Base-by-base conservation (phyloP, 2,797 vertebrate species). In the Acestrorhynchus altus region DNA sequence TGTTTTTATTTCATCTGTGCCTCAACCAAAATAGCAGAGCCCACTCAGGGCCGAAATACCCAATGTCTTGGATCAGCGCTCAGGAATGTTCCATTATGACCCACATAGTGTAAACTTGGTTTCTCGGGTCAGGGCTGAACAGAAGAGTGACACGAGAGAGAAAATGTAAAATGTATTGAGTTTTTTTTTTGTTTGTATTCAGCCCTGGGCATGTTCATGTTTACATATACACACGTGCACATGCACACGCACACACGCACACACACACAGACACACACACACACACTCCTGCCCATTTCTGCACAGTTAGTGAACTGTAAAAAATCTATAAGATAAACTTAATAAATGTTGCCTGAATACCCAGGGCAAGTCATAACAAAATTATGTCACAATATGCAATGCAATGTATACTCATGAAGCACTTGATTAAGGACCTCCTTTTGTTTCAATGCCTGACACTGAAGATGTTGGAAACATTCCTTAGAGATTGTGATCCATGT, bases 1-100 rank as follows among this genome's bases (percentile, higher is more conserved):
- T 68, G 65, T 69, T 79, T 54, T 57, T 61, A 44, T 66, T 74
- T 52, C 47, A 13, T 61, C n/a, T 26, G 7, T 74, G 61, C 46
- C 39, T 22, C 35, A 16, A 80, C 8, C 24, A 54, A 64, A 51
- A 24, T 15, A 51, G 65, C 42, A 2, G 15, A 35, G 47, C 10
- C 39, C 49, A 56, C 74, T 40, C 44, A 35, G 40, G 54, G 16
- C 39, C 7, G 57, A 73, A 59, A 59, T 11, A 22, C 28, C 15
- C 49, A 13, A 15, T 0, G 46, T 57, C 40, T 59, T 46, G 20
- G 77, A 42, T 73, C 69, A 72, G n/a, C 7, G 65, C 54, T 52
- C 24, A 57, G 51, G 44, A 79, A 68, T 61, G 70, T 72, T 72
- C 60, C 49, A 52, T 46, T 24, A 24, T 16, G 69, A 78, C 71